These are phyloP conservation scores for Furcula furcula DNA, from an alignment of 2,888 invertebrate genomes.

Conservation along the genomic window DNA sequence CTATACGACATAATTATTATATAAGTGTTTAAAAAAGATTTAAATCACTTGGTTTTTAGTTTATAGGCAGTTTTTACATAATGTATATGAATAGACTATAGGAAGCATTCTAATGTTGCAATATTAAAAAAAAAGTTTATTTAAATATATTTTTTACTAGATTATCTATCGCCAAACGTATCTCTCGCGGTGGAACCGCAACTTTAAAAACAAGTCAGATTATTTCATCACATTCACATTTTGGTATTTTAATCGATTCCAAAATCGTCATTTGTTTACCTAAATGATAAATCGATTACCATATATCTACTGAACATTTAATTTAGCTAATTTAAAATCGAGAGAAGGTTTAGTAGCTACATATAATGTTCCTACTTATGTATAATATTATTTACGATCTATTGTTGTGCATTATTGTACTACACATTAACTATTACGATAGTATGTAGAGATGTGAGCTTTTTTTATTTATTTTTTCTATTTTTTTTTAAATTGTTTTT, in stretches of 20 bases:
- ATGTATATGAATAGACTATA: too few species aligned
- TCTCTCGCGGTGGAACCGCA: slow-evolving; percentile 28
- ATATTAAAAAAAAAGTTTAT: too few species aligned
- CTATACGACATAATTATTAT: too few species aligned
- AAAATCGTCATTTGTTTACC: slow-evolving; percentile 20
- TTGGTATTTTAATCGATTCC: slow-evolving; percentile 33
- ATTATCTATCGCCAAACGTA: slow-evolving; percentile 7
- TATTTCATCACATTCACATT: slow-evolving; percentile 49
- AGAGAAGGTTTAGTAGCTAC: too few species aligned
- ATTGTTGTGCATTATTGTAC: slow-evolving; percentile 32
- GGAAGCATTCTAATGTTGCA: too few species aligned
- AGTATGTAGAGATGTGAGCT: not conserved
- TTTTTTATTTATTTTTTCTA: slow-evolving; percentile 16
- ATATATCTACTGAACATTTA: slow-evolving; percentile 6
- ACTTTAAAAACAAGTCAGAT: slow-evolving; percentile 31
- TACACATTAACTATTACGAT: slow-evolving; percentile 19
- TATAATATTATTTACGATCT: slow-evolving; percentile 11
- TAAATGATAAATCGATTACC: too few species aligned
- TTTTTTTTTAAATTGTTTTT: slow-evolving; percentile 13
- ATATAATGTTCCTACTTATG: slow-evolving; percentile 17
- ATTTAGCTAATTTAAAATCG: slow-evolving; percentile 10
- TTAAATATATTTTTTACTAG: not conserved
- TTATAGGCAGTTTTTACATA: too few species aligned
- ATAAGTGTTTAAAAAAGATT: too few species aligned
- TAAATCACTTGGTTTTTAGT: too few species aligned